Evolutionary conservation across 2,797 vertebrate genomes (phyloP).

Genomic region (Pangasius krempfi): DNA sequence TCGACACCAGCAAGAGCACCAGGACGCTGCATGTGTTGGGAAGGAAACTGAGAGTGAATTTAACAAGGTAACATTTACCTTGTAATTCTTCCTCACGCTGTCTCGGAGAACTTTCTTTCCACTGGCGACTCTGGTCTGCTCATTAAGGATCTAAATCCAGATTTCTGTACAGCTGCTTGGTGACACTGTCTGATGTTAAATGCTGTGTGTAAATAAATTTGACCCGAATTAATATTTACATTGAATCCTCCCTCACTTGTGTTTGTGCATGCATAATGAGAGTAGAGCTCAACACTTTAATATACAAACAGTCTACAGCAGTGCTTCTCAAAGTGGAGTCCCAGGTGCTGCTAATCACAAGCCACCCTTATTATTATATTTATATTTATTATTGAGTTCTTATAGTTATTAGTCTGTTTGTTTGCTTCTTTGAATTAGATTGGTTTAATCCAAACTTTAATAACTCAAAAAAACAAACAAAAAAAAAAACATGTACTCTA

Average conservation of each 20-base stretch:
- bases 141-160: not conserved
- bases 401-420: not conserved
- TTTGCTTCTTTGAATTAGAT: not conserved
- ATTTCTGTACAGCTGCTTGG: not conserved
- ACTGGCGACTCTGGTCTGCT: not conserved
- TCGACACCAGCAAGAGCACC: not conserved
- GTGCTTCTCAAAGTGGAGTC: not conserved
- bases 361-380: not conserved
- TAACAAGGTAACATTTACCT: not conserved
- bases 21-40: constrained; percentile 29
- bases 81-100: not conserved
- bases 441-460: not conserved
- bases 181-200: not conserved
- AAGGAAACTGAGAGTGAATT: constrained; percentile 6
- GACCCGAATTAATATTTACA: not conserved
- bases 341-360: not conserved
- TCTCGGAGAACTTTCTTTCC: not conserved
- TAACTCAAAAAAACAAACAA: not conserved
- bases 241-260: not conserved
- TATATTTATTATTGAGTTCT: not conserved
- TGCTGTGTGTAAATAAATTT: not conserved
- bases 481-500: not conserved
- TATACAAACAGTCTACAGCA: no score
- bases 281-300: not conserved
- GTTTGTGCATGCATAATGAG: not conserved